These are phyloP conservation scores for Galeruca laticollis DNA, from an alignment of 2,888 invertebrate genomes.

Conservation along the genomic window DNA sequence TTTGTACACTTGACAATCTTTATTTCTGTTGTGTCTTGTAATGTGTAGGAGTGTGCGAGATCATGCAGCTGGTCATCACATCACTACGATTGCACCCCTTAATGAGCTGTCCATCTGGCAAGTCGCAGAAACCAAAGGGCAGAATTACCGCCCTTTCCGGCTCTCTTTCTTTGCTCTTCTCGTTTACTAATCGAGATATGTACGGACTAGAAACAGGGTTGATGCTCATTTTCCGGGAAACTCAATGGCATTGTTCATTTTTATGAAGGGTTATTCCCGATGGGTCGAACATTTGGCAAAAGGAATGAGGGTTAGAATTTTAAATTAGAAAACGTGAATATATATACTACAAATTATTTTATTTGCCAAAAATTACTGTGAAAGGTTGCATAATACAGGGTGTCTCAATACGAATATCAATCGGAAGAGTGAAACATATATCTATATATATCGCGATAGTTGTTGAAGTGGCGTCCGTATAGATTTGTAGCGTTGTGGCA, in stretches of 20 bases:
- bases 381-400: no score
- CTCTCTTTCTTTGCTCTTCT: conserved; percentile 34
- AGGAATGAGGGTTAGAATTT: not conserved
- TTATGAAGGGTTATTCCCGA: conserved; percentile 39
- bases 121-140: conserved; percentile 61
- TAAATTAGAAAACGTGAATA: not conserved
- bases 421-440: no score
- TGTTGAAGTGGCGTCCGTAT: no score
- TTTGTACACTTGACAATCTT: conserved; percentile 26
- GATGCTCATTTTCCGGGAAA: conserved; percentile 43
- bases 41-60: conserved; percentile 50
- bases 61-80: conserved; percentile 61
- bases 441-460: no score
- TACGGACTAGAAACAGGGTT: conserved; percentile 13
- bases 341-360: not conserved
- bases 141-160: conserved; percentile 50
- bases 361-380: no score
- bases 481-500: no score
- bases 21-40: conserved; percentile 41
- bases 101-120: conserved; percentile 64
- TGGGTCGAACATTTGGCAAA: not conserved
- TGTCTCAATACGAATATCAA: no score
- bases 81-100: conserved; percentile 61
- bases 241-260: conserved; percentile 40
- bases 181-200: conserved; percentile 21